Percentiles rank a stretch among this genome's conserved stretches.
Conservation (phyloP, 2,797 vertebrate genomes). For the Micropoecilia bifurca region DNA sequence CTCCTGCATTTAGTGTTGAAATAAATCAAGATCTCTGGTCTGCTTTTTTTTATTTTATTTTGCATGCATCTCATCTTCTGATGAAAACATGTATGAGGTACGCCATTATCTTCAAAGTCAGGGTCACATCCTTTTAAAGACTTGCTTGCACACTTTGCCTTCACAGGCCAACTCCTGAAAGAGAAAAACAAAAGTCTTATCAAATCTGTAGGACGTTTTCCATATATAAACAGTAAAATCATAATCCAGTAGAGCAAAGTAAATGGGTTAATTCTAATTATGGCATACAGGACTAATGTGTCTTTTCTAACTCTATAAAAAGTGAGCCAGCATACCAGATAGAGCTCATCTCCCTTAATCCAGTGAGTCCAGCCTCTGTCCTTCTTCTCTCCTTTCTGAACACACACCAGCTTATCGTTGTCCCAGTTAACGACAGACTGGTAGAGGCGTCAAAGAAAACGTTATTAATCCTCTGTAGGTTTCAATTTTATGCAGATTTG, state of each 20-base stretch:
- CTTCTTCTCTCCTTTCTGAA: slow-evolving; percentile 88
- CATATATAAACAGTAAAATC: not conserved
- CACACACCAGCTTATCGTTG: slow-evolving; percentile 85
- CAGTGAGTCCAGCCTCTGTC: slow-evolving; percentile 91
- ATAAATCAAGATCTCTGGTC: not conserved
- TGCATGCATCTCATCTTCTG: not conserved
- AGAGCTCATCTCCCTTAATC: slow-evolving; percentile 86
- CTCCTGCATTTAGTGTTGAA: not conserved
- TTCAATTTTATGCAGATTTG: not conserved
- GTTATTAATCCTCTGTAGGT: not conserved
- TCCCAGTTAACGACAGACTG: slow-evolving; percentile 89
- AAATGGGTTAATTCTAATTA: not conserved
- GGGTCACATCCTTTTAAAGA: slow-evolving; percentile 72
- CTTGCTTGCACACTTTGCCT: slow-evolving; percentile 77
- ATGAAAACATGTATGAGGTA: not conserved
- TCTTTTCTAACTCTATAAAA: not conserved
- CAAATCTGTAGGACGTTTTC: not conserved
- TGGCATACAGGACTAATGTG: not conserved
- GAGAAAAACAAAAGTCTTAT: slow-evolving; percentile 12
- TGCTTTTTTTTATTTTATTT: not conserved
- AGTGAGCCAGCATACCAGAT: slow-evolving; percentile 80
- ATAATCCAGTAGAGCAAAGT: not conserved
- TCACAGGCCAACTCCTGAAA: slow-evolving; percentile 77
- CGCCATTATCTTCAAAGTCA: not conserved
- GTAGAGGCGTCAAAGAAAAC: not conserved